phyloP scores from a whole-genome alignment of 2,797 vertebrate species.

The Toxotes lorentzi region DNA sequence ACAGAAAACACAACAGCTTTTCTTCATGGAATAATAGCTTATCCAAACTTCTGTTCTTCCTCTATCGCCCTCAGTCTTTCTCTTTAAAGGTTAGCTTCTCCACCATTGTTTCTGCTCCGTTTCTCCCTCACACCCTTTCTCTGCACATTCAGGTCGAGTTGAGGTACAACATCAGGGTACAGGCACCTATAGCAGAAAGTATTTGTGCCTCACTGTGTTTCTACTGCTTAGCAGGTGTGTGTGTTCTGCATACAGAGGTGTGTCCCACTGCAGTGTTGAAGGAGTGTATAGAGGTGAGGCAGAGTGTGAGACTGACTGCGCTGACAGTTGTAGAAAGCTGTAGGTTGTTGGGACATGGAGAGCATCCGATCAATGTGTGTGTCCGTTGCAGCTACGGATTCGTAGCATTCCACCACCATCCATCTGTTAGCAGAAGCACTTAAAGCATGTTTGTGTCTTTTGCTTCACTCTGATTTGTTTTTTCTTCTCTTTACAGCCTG shows the following conservation, averaged over 20 bases:
- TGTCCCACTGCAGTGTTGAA: slow-evolving; percentile 63
- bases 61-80: background rate
- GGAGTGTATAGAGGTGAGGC: slow-evolving; percentile 71
- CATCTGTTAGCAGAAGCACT: slow-evolving; percentile 78
- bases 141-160: slow-evolving; percentile 1
- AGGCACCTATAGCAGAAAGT: background rate
- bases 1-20: slow-evolving; percentile 15
- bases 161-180: slow-evolving; percentile 22
- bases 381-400: slow-evolving; percentile 41
- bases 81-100: background rate
- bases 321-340: slow-evolving; percentile 70
- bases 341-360: slow-evolving; percentile 53
- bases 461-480: slow-evolving; percentile 12
- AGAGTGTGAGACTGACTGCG: slow-evolving; percentile 70
- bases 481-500: background rate
- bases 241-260: slow-evolving; percentile 36
- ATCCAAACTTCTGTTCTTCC: slow-evolving; percentile 16
- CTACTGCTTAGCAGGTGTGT: slow-evolving; percentile 44
- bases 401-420: slow-evolving; percentile 55
- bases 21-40: slow-evolving; percentile 9
- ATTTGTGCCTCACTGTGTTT: slow-evolving; percentile 28
- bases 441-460: slow-evolving; percentile 48
- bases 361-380: slow-evolving; percentile 50
- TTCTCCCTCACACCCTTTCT: background rate
- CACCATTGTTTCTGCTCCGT: background rate